Evolutionary conservation across 2,888 invertebrate species (phyloP).

Genomic region (Subacronicta megacephala): DNA sequence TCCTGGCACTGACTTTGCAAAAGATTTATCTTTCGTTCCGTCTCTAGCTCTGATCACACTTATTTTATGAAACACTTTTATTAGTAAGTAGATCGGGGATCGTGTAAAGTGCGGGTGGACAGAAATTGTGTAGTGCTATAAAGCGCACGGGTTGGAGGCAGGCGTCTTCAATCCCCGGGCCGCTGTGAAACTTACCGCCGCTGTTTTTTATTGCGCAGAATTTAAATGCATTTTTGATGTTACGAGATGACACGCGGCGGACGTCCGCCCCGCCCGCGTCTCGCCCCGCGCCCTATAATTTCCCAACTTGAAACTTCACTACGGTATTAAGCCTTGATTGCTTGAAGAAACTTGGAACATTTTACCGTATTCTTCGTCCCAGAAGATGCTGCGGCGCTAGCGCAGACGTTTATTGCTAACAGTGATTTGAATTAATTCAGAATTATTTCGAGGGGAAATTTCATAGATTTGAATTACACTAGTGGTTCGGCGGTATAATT

Average conservation of each 20-base stretch:
- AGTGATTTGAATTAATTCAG: slow-evolving; percentile 84
- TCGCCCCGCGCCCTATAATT: slow-evolving; percentile 86
- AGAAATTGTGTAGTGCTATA: slow-evolving; percentile 78
- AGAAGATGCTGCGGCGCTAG: slow-evolving; percentile 84
- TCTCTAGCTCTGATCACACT: slow-evolving; percentile 35
- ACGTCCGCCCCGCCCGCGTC: slow-evolving; percentile 78
- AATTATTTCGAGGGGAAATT: slow-evolving; percentile 69
- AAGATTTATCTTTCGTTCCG: slow-evolving; percentile 30
- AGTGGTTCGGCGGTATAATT: slow-evolving; percentile 40
- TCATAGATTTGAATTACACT: slow-evolving; percentile 54
- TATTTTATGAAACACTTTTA: slow-evolving; percentile 64
- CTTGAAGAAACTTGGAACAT: slow-evolving; percentile 89
- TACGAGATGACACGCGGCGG: slow-evolving; percentile 90
- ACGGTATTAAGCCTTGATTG: slow-evolving; percentile 90
- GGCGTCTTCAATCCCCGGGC: slow-evolving; percentile 82
- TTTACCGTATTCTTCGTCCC: slow-evolving; percentile 89
- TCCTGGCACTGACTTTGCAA: slow-evolving; percentile 44
- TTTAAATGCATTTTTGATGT: slow-evolving; percentile 91
- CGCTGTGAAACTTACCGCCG: slow-evolving; percentile 86
- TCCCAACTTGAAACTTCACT: slow-evolving; percentile 89
- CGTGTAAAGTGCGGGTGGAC: slow-evolving; percentile 67
- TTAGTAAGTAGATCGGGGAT: slow-evolving; percentile 70
- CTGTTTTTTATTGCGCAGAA: slow-evolving; percentile 89
- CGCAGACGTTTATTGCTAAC: slow-evolving; percentile 86
- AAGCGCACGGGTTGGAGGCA: slow-evolving; percentile 71